Percentiles rank a stretch among this genome's conserved stretches.
Evolutionary conservation across 1,140 invertebrate species (phyloP).

Genomic region (Dreissena polymorpha): DNA sequence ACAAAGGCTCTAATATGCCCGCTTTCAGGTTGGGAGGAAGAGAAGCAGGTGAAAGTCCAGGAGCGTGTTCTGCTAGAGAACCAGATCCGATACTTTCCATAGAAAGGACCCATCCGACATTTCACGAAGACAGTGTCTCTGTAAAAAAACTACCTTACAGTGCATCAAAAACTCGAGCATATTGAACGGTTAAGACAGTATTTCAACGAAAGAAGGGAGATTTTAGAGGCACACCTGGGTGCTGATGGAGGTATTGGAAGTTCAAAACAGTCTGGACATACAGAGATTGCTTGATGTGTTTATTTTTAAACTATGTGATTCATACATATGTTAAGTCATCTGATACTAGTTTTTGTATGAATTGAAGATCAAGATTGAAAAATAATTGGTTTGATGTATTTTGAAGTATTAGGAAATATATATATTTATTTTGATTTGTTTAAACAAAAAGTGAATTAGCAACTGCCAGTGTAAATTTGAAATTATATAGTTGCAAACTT

Average conservation of each 20-base stretch:
- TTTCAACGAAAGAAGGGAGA: constrained; percentile 89
- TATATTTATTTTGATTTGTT: no score
- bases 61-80: constrained; percentile 94
- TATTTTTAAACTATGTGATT: no score
- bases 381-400: no score
- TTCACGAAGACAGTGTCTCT: constrained; percentile 98
- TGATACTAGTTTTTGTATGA: no score
- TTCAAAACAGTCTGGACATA: no score
- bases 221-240: constrained; percentile 84
- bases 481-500: no score
- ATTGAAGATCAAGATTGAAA: no score
- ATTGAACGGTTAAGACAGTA: constrained; percentile 96
- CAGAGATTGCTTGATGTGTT: no score
- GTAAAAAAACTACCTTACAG: constrained; percentile 95
- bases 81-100: constrained; percentile 91
- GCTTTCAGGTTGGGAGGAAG: constrained; percentile 85
- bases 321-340: no score
- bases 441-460: no score
- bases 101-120: constrained; percentile 92
- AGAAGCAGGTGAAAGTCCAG: constrained; percentile 79
- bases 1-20: background rate
- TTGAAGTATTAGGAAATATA: no score
- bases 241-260: constrained; percentile 46
- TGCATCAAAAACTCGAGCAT: constrained; percentile 93
- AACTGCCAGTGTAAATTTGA: no score